Conservation (phyloP, 2,113 vertebrate genomes). For the Dryoscopus gambensis region DNA sequence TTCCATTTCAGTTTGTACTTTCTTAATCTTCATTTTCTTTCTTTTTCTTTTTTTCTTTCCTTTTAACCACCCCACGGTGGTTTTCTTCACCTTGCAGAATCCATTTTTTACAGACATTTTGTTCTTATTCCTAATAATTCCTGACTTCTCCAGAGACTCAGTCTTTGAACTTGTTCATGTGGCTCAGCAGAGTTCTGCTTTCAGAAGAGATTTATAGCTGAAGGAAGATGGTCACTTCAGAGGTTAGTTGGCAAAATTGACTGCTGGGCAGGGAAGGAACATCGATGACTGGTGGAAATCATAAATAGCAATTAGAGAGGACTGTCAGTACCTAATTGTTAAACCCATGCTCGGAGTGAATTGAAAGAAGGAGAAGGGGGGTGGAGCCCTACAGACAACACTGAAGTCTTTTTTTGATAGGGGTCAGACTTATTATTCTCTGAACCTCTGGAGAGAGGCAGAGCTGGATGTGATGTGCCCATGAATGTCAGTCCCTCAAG, state of each 20-base stretch:
- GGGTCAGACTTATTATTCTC: not conserved
- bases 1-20: not conserved
- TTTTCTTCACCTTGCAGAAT: not conserved
- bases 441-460: not conserved
- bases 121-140: not conserved
- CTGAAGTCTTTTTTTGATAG: not conserved
- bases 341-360: not conserved
- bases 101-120: not conserved
- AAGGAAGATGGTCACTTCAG: not conserved
- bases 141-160: not conserved
- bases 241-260: not conserved
- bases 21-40: not conserved
- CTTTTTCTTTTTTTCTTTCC: not conserved
- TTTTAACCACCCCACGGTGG: rapidly evolving
- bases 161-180: not conserved
- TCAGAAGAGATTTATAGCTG: not conserved
- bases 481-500: not conserved
- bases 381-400: not conserved
- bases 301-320: not conserved
- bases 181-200: not conserved
- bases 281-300: not conserved
- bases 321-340: not conserved
- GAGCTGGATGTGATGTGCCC: not conserved
- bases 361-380: not conserved
- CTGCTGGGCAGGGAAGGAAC: not conserved